Conservation (phyloP, 2,797 vertebrate genomes). For the Scleropages formosus region DNA sequence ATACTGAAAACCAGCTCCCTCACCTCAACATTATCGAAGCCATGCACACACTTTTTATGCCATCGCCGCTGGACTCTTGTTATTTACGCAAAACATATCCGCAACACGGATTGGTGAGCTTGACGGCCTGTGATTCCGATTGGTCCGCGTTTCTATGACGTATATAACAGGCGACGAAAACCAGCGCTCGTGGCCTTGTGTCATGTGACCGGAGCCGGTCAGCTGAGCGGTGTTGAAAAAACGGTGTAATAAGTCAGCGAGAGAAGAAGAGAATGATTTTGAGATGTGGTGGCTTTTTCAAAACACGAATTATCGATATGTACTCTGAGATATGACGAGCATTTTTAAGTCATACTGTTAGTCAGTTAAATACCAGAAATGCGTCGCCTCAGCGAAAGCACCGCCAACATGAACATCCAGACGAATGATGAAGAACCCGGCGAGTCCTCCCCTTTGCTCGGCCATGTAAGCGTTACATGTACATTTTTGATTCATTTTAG, state of each 20-base stretch:
- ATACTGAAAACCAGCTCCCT: conserved; percentile 23
- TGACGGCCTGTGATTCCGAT: conserved; percentile 40
- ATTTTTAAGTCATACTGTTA: neutral
- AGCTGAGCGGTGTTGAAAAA: conserved; percentile 25
- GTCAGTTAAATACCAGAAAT: conserved; percentile 38
- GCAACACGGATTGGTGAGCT: neutral
- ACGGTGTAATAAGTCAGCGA: conserved; percentile 1
- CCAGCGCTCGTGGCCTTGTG: neutral
- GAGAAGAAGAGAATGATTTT: conserved; percentile 29
- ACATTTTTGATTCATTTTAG: no score
- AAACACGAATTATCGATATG: neutral
- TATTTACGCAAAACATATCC: neutral
- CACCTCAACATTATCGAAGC: conserved; percentile 66
- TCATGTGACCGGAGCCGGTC: conserved; percentile 18
- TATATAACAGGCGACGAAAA: neutral
- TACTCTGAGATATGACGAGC: neutral
- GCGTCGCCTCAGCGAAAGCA: no score
- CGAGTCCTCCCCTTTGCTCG: conserved; percentile 54
- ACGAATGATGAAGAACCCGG: conserved; percentile 18
- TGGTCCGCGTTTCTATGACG: conserved; percentile 31
- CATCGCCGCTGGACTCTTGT: conserved; percentile 48
- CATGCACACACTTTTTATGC: conserved; percentile 39
- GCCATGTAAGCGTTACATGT: conserved; percentile 59
- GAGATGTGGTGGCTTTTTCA: neutral
- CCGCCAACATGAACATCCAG: conserved; percentile 14